Percentiles rank a stretch among this genome's conserved stretches.
Evolutionary conservation across 37 sponge, comb jelly and placozoan genomes (phyloP).

Genomic region (Oscarella lobularis): DNA sequence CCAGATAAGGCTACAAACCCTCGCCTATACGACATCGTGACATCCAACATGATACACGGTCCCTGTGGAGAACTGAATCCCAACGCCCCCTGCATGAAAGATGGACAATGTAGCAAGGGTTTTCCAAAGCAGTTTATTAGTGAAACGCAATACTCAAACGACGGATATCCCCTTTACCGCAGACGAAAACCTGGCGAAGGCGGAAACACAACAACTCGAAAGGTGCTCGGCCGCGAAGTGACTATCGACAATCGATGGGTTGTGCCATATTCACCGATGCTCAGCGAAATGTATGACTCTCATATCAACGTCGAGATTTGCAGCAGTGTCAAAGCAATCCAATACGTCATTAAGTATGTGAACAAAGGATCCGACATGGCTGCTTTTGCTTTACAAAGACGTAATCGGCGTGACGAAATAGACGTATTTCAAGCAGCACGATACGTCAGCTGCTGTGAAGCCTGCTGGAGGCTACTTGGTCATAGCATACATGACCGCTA

Average conservation of each 20-base stretch:
- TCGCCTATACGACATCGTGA: no score
- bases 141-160: constrained; percentile 11
- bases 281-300: no score
- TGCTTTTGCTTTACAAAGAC: neutral
- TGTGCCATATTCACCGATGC: no score
- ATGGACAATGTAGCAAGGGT: constrained; percentile 30
- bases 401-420: constrained; percentile 13
- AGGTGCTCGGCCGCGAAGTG: no score
- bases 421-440: constrained; percentile 5
- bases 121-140: constrained; percentile 28
- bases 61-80: no score
- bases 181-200: constrained; percentile 18
- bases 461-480: constrained; percentile 24
- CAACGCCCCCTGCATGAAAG: constrained; percentile 21
- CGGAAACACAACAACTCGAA: constrained; percentile 13
- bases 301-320: no score
- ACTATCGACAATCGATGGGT: no score
- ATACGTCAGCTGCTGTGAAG: constrained; percentile 25
- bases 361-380: no score
- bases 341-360: no score
- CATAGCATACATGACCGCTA: constrained; percentile 18
- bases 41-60: no score
- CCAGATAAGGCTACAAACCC: no score
- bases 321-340: no score
- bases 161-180: constrained; percentile 26